Base-by-base conservation (phyloP, 2,888 invertebrate species). In the Pyrrhia umbra region DNA sequence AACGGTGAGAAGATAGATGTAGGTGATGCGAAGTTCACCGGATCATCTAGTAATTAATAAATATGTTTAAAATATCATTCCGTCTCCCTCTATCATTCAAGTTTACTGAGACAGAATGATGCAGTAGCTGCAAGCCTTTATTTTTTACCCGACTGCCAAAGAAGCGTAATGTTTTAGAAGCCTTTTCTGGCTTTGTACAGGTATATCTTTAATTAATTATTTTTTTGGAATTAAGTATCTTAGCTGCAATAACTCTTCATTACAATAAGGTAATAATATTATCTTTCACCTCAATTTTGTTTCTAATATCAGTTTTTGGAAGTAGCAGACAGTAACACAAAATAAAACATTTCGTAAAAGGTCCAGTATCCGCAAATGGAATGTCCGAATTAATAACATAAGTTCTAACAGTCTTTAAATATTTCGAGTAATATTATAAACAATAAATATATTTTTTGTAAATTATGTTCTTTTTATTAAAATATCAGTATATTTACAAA, bases 351-450 rank as follows among this genome's bases (percentile, higher is more conserved):
- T 63, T 56, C 49, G 51, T 18, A 45, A 69, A 70, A 71, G 23
- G n/a, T 34, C 65, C 54, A 56, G 60, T 45, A 56, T 60, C 45
- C 47, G 25, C 49, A 62, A 72, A 82, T 56, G 45, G 52, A 54
- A 63, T 67, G 43, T 68, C 25, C 60, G 15, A 60, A 54, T 60
- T 63, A 15, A 25, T 27, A 84, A 82, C 73, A 73, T 68, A 65
- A 54, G 21, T 59, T 54, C 47, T 55, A 74, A 75, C 77, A 78
- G 79, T 77, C 77, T 75, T 79, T 64, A 65, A 67, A 64, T 56
- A 18, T 61, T 69, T 57, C 9, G 63, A 65, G 63, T 46, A 61
- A 79, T 64, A 69, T 46, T 74, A 61, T 47, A 42, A 70, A 74
- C 50, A 57, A 64, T 57, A 54, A 54, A 63, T 63, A 52, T 50